Evolutionary conservation across 2,113 vertebrate genomes (phyloP).

Genomic region (Ellobius talpinus): DNA sequence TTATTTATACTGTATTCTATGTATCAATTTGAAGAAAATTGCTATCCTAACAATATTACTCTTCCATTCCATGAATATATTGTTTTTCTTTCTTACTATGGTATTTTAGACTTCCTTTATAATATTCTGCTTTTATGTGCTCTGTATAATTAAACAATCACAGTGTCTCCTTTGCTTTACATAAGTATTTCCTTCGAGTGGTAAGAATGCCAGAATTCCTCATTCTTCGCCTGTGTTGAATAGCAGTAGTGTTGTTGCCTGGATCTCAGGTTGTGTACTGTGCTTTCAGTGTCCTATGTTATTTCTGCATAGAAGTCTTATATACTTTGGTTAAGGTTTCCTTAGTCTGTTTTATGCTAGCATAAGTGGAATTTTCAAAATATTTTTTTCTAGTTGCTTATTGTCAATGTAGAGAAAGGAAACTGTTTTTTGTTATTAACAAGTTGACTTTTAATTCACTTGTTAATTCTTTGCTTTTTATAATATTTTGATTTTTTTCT

Average conservation of each 20-base stretch:
- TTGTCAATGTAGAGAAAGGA: constrained; percentile 12
- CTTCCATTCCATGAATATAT: constrained; percentile 1
- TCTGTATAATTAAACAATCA: background rate
- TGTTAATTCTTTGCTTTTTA: constrained; percentile 27
- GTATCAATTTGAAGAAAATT: constrained; percentile 15
- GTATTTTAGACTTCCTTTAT: background rate
- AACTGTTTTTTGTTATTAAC: constrained; percentile 33
- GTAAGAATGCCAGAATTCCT: background rate
- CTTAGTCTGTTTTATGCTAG: constrained; percentile 32
- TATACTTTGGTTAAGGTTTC: constrained; percentile 52
- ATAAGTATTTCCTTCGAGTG: background rate
- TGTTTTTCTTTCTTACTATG: background rate
- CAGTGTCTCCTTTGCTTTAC: background rate
- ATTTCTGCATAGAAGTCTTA: background rate
- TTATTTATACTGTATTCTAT: background rate
- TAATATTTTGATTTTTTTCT: constrained; percentile 18
- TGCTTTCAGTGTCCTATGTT: background rate
- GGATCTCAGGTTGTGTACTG: background rate
- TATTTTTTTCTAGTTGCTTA: constrained; percentile 7
- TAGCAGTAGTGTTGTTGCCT: background rate
- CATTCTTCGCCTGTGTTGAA: background rate
- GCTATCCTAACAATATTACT: background rate
- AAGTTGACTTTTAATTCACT: constrained; percentile 43
- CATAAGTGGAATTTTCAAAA: background rate
- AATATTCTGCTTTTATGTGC: background rate